phyloP scores from a whole-genome alignment of 2,113 vertebrate genomes.

The Callionymus lyra region DNA sequence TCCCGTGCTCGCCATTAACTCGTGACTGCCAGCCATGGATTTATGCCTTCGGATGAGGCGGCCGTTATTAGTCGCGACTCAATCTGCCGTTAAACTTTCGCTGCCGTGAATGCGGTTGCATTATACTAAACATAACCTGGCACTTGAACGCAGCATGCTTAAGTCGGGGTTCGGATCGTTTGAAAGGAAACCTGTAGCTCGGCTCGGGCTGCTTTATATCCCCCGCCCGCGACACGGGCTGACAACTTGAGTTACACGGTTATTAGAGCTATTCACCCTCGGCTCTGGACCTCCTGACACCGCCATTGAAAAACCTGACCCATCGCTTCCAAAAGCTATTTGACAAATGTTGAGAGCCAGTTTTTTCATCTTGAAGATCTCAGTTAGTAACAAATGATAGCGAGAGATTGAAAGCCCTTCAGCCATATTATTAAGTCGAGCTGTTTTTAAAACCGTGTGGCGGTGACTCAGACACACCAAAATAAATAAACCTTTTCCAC shows the following conservation, averaged over 20 bases:
- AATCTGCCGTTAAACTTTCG: too few species aligned
- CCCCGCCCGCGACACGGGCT: conserved; percentile 37
- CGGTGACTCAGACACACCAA: too few species aligned
- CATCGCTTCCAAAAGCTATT: conserved; percentile 34
- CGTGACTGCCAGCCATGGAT: conserved; percentile 36
- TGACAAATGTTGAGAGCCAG: conserved; percentile 26
- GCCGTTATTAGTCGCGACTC: conserved; percentile 24
- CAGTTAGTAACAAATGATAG: conserved; percentile 14
- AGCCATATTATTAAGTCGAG: too few species aligned
- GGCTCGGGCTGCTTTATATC: conserved; percentile 38
- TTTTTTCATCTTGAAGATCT: conserved; percentile 9
- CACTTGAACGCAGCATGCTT: conserved; percentile 36
- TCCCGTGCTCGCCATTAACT: conserved; percentile 68
- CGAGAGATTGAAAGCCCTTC: too few species aligned
- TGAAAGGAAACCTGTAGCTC: conserved; percentile 27
- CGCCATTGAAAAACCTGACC: conserved; percentile 44
- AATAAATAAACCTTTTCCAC: too few species aligned
- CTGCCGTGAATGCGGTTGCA: conserved; percentile 17
- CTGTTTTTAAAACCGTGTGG: too few species aligned
- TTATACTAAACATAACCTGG: conserved; percentile 42
- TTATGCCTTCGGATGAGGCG: conserved; percentile 1
- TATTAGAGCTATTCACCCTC: conserved; percentile 28
- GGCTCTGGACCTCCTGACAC: conserved; percentile 39
- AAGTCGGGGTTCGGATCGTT: conserved; percentile 16
- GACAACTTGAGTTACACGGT: conserved; percentile 58